phyloP scores from a whole-genome alignment of 1,140 invertebrate genomes.

The Cylas formicarius region DNA sequence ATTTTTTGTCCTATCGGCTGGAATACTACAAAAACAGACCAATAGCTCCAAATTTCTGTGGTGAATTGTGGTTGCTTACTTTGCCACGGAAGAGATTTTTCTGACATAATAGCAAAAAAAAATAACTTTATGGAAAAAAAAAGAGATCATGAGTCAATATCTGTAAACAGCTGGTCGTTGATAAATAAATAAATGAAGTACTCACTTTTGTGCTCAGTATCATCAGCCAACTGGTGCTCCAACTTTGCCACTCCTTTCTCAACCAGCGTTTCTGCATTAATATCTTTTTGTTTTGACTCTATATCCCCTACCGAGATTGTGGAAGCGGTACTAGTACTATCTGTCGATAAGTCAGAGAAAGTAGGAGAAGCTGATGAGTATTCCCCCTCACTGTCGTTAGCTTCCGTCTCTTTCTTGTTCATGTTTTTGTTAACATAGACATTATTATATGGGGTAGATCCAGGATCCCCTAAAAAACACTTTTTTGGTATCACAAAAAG shows the following conservation, averaged over 20 bases:
- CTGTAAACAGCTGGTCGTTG: no score
- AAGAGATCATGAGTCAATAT: no score
- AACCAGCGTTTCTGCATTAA: neutral
- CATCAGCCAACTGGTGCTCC: no score
- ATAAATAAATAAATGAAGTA: no score
- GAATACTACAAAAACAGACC: no score
- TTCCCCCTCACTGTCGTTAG: conserved; percentile 21
- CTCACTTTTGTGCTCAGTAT: no score
- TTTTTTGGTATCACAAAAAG: neutral
- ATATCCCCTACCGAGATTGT: conserved; percentile 30
- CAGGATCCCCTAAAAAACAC: conserved; percentile 33
- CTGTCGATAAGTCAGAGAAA: conserved; percentile 36
- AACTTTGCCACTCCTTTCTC: neutral
- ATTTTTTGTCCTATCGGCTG: no score
- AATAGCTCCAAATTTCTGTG: no score
- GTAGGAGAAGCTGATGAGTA: conserved; percentile 29
- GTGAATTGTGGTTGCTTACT: no score
- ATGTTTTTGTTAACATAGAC: conserved; percentile 36
- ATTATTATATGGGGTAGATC: conserved; percentile 40
- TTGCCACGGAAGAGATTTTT: no score
- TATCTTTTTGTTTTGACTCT: conserved; percentile 2
- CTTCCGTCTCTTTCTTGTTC: conserved; percentile 9
- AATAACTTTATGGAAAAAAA: no score
- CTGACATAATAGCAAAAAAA: no score
- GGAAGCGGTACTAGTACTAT: conserved; percentile 32